phyloP scores from a whole-genome alignment of 1,140 invertebrate genomes.

The Triops cancriformis region DNA sequence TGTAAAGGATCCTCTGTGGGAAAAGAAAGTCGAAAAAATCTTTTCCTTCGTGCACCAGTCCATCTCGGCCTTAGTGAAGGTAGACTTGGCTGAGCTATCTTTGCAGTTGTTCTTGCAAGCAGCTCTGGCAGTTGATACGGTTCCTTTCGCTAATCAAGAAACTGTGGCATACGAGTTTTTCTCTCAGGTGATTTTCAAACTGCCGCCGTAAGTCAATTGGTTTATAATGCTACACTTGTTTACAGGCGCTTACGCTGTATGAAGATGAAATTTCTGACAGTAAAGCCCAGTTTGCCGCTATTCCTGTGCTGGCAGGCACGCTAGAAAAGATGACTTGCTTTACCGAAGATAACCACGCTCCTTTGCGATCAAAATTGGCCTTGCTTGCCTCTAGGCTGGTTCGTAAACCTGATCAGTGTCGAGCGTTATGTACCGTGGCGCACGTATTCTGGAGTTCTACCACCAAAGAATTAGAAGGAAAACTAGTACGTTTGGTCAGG shows the following conservation, averaged over 20 bases:
- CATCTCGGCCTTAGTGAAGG: conserved; percentile 85
- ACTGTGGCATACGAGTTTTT: conserved; percentile 97
- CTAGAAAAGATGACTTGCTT: conserved; percentile 91
- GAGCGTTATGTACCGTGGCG: conserved; percentile 81
- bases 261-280: conserved; percentile 98
- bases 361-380: conserved; percentile 87
- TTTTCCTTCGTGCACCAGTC: conserved; percentile 96
- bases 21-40: conserved; percentile 96
- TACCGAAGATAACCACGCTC: conserved; percentile 93
- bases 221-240: conserved; percentile 15
- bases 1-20: conserved; percentile 87
- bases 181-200: conserved; percentile 64
- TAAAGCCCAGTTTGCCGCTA: conserved; percentile 90
- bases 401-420: conserved; percentile 94
- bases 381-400: conserved; percentile 88
- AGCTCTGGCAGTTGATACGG: conserved; percentile 82
- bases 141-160: conserved; percentile 88
- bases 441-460: conserved; percentile 96
- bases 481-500: conserved; percentile 48
- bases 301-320: conserved; percentile 90
- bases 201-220: no score
- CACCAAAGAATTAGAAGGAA: conserved; percentile 52
- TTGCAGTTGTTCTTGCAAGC: conserved; percentile 90
- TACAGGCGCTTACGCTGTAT: conserved; percentile 86
- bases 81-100: conserved; percentile 84